Percentiles rank a stretch among this genome's conserved stretches.
Conservation (phyloP, 1,140 invertebrate species). For the Trichonephila clavipes region DNA sequence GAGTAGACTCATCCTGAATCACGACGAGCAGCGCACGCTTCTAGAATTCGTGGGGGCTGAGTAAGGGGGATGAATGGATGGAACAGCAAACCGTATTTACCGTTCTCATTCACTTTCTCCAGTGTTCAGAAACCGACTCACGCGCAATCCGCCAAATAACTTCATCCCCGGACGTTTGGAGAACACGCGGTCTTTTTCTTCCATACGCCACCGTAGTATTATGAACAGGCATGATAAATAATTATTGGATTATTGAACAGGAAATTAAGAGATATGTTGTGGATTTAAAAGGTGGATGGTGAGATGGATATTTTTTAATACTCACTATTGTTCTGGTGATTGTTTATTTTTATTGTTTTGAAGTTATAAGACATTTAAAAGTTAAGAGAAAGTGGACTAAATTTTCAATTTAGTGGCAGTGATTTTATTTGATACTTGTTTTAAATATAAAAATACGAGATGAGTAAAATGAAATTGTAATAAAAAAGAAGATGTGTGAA, state of each 20-base stretch:
- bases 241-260: not conserved
- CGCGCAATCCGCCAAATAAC: constrained; percentile 12
- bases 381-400: no score
- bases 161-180: not conserved
- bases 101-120: constrained; percentile 44
- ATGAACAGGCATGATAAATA: not conserved
- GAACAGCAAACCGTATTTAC: constrained; percentile 33
- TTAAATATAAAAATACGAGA: no score
- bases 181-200: not conserved
- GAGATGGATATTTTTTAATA: not conserved
- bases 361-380: no score
- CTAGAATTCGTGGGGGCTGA: not conserved
- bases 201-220: not conserved
- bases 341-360: not conserved
- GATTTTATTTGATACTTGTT: no score
- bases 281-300: not conserved
- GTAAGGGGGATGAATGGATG: not conserved
- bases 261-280: not conserved
- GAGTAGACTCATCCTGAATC: constrained; percentile 44
- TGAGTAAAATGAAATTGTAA: no score
- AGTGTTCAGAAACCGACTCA: constrained; percentile 11
- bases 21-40: constrained; percentile 46
- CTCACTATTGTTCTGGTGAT: not conserved
- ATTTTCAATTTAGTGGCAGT: no score
- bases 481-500: no score